Evolutionary conservation across 1,140 invertebrate genomes (phyloP).

Genomic region (Saccostrea glomerata): DNA sequence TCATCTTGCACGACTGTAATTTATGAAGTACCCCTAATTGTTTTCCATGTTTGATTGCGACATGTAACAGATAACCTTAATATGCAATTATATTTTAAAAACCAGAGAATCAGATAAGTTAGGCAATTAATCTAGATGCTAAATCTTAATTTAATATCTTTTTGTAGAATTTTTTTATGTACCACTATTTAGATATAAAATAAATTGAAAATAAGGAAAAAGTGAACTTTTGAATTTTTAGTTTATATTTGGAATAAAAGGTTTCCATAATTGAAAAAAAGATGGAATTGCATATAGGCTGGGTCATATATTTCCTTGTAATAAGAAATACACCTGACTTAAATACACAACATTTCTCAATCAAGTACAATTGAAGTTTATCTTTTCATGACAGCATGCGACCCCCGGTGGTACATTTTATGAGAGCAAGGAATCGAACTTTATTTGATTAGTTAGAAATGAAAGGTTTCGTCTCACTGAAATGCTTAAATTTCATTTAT

Average conservation of each 20-base stretch:
- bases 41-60: neutral
- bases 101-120: too few species aligned
- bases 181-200: neutral
- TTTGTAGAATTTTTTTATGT: too few species aligned
- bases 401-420: constrained; percentile 2
- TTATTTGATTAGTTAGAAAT: constrained; percentile 36
- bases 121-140: too few species aligned
- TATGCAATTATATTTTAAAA: too few species aligned
- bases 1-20: neutral
- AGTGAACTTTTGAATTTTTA: neutral
- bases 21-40: neutral
- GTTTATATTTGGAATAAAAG: neutral
- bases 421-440: neutral
- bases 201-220: neutral
- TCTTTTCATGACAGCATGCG: constrained; percentile 15
- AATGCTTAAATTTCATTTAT: constrained; percentile 37
- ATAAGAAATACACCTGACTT: neutral
- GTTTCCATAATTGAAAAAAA: neutral
- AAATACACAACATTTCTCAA: constrained; percentile 28
- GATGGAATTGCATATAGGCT: neutral
- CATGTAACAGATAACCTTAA: too few species aligned
- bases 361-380: constrained; percentile 29
- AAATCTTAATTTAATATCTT: too few species aligned
- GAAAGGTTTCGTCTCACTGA: constrained; percentile 6
- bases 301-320: neutral